Percentiles rank a stretch among this genome's conserved stretches.
Conservation (phyloP, 35 echinoderm and acorn worm species). For the Anneissia japonica region DNA sequence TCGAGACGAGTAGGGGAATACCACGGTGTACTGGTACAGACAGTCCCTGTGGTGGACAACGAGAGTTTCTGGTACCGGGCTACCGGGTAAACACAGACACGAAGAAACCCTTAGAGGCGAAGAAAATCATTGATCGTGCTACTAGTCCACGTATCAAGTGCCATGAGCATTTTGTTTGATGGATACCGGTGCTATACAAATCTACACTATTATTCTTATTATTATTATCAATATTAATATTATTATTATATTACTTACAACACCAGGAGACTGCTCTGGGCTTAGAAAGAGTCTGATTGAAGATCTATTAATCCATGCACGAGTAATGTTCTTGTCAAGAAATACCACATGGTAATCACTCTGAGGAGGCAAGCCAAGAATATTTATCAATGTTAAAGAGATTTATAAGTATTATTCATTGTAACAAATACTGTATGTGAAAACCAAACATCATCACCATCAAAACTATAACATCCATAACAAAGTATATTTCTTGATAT, state of each 20-base stretch:
- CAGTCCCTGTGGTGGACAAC: no score
- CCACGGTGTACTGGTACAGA: no score
- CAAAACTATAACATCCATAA: no score
- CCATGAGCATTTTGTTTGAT: neutral
- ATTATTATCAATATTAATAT: neutral
- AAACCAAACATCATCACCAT: no score
- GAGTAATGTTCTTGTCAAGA: conserved; percentile 62
- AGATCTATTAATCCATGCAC: conserved; percentile 47
- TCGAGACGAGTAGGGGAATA: no score
- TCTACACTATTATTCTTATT: conserved; percentile 8
- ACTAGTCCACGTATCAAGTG: neutral
- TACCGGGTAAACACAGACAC: no score
- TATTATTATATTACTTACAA: neutral
- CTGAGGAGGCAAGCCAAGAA: conserved; percentile 4
- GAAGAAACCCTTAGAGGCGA: no score
- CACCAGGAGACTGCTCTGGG: neutral
- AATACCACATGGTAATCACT: conserved; percentile 80
- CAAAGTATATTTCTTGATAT: no score
- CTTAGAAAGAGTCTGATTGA: conserved; percentile 52
- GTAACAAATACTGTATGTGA: neutral
- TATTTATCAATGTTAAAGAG: neutral
- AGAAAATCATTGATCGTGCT: conserved; percentile 4
- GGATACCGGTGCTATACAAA: neutral
- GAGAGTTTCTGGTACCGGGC: no score
- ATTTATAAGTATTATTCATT: neutral